Evolutionary conservation across 2,113 vertebrate species (phyloP).

Genomic region (Syngnathus floridae): DNA sequence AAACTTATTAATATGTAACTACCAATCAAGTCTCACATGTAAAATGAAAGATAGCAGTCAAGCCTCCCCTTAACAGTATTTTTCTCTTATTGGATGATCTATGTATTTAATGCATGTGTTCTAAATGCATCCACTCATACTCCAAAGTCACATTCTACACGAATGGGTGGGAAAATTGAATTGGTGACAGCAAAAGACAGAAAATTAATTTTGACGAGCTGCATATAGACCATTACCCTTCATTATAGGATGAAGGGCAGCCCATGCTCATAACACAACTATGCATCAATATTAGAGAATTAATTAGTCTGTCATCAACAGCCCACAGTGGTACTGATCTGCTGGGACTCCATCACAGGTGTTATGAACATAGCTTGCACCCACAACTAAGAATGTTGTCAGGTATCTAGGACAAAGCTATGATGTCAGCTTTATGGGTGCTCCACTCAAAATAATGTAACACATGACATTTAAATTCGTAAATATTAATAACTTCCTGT

Average conservation of each 20-base stretch:
- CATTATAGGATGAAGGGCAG: constrained; percentile 61
- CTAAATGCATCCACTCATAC: not conserved
- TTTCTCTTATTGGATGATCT: too few relatives aligned
- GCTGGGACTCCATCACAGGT: constrained; percentile 43
- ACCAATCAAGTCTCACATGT: too few relatives aligned
- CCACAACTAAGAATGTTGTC: constrained; percentile 14
- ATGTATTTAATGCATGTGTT: too few relatives aligned
- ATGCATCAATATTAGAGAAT: constrained; percentile 67
- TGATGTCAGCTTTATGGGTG: not conserved
- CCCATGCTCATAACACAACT: constrained; percentile 41
- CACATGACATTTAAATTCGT: too few relatives aligned
- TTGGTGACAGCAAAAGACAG: constrained; percentile 43
- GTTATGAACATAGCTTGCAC: constrained; percentile 31
- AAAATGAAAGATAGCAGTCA: too few relatives aligned
- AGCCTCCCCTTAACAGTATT: too few relatives aligned
- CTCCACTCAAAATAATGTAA: not conserved
- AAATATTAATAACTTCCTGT: too few relatives aligned
- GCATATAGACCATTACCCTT: constrained; percentile 61
- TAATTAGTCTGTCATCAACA: constrained; percentile 62
- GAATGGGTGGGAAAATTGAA: constrained; percentile 38
- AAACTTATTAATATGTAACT: too few relatives aligned
- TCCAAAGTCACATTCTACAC: constrained; percentile 14
- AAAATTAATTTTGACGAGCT: constrained; percentile 48
- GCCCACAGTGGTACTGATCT: constrained; percentile 30
- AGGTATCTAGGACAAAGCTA: constrained; percentile 7